Evolutionary conservation across 2,113 vertebrate genomes (phyloP), one percentile per base, ranked within the genome.

Genomic region (Oryctolagus cuniculus): DNA sequence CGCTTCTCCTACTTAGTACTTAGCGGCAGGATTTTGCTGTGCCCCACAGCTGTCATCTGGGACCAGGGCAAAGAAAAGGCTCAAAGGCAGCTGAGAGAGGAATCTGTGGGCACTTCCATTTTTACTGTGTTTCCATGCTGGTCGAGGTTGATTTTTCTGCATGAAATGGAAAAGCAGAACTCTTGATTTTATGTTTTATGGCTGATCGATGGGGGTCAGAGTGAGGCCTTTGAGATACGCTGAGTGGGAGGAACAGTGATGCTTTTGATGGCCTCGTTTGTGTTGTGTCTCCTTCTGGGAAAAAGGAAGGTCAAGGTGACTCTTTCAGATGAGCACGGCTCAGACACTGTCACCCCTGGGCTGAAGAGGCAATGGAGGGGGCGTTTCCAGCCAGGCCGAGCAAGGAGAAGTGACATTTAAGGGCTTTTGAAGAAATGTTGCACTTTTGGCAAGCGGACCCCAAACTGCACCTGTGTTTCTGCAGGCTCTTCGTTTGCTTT

Each of bases 401-500:
- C n/a, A 55, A 93, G 79, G 78, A 86, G 58, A 86, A 61, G 90
- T 92, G 95, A 95, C 53, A 94, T 86, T 84, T 67, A 82, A 93
- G 86, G 79, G 92, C 95, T 97, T 92, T 96, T 93, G 91, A 95
- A 96, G 95, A 95, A 95, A 89, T 3, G 51, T n/a, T 73, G 58
- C 82, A 77, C 95, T 96, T 94, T 92, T 92, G 95, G 87, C 95
- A 92, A 34, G 93, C 90, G 94, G 70, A 38, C 92, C 94, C 90
- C 83, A 95, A 27, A 55, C 64, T 89, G 96, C 95, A 96, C 94
- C 96, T 97, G 95, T 34, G 0, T 96, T 96, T 97, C 86, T 95
- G 86, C 83, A 94, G 96, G 88, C 91, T 97, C 86, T 69, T 95
- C 78, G 72, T 78, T 97, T 94, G 97, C 95, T 95, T 96, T 97